Conservation (phyloP, 2,888 invertebrate genomes). For the Tetranychus truncatus region DNA sequence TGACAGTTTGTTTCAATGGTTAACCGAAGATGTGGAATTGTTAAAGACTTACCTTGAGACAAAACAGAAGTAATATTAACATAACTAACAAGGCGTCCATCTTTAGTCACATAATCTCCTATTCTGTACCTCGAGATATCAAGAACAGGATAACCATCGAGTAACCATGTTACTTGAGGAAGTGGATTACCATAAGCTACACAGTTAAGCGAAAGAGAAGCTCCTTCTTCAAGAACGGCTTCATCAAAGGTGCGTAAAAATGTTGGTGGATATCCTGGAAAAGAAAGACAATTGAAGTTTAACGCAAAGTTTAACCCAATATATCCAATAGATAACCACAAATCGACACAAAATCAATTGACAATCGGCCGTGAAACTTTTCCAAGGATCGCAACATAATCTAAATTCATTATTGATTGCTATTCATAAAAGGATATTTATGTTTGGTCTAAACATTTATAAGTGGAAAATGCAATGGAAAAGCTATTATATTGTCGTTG, state of each 20-base stretch:
- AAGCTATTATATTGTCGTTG: no score
- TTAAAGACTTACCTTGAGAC: not conserved
- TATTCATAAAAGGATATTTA: no score
- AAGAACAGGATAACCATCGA: conserved; percentile 29
- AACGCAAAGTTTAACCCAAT: no score
- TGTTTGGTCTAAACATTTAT: no score
- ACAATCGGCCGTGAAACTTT: no score
- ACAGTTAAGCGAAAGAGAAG: conserved; percentile 22
- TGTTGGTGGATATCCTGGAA: conserved; percentile 32
- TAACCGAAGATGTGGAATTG: not conserved
- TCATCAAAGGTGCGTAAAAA: conserved; percentile 67
- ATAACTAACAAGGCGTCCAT: conserved; percentile 33
- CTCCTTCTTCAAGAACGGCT: conserved; percentile 38
- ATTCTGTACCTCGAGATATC: conserved; percentile 28
- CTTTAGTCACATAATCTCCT: conserved; percentile 29
- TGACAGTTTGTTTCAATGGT: not conserved
- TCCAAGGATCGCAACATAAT: no score
- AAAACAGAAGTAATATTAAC: conserved; percentile 31
- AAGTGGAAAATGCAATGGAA: no score
- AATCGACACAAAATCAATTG: no score
- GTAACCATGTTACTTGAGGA: conserved; percentile 28
- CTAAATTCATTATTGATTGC: no score
- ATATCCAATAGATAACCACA: no score
- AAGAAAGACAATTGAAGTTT: no score
- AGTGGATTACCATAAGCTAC: conserved; percentile 28